Evolutionary conservation across 1,140 invertebrate genomes (phyloP).

Genomic region (Colletes gigas): DNA sequence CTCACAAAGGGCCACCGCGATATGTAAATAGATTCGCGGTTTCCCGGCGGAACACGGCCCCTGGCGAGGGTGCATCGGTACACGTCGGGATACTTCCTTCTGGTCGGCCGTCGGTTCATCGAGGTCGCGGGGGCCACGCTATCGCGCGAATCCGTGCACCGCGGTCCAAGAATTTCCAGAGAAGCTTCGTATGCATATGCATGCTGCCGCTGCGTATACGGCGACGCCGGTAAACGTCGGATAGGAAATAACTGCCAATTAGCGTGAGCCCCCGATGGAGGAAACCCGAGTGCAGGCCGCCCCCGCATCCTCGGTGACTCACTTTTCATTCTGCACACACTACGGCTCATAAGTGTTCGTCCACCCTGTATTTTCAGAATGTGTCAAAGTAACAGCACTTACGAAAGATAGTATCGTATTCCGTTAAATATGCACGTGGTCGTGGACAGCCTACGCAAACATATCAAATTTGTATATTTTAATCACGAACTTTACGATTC

Average conservation of each 20-base stretch:
- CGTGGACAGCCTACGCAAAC: too few species aligned
- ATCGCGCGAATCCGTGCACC: slow-evolving; percentile 62
- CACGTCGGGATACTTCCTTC: neutral
- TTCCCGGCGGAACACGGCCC: slow-evolving; percentile 16
- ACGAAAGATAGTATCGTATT: too few species aligned
- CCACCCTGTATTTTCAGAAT: neutral
- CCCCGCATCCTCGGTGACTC: slow-evolving; percentile 45
- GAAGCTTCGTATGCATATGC: slow-evolving; percentile 63
- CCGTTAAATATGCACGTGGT: too few species aligned
- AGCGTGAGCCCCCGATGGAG: slow-evolving; percentile 39
- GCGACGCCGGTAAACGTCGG: slow-evolving; percentile 56
- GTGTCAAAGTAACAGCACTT: too few species aligned
- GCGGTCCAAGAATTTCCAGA: slow-evolving; percentile 59
- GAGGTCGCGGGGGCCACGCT: slow-evolving; percentile 55
- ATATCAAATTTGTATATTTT: too few species aligned
- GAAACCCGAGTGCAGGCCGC: slow-evolving; percentile 44
- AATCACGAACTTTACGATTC: too few species aligned
- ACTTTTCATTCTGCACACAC: slow-evolving; percentile 40
- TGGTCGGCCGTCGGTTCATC: neutral
- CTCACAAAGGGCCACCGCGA: slow-evolving; percentile 9
- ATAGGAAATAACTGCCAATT: slow-evolving; percentile 69
- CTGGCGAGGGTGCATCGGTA: slow-evolving; percentile 21
- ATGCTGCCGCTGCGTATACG: slow-evolving; percentile 58
- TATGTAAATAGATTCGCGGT: slow-evolving; percentile 49
- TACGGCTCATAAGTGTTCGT: too few species aligned